Conservation (phyloP, 2,797 vertebrate species). For the Typhlichthys eigenmanni region DNA sequence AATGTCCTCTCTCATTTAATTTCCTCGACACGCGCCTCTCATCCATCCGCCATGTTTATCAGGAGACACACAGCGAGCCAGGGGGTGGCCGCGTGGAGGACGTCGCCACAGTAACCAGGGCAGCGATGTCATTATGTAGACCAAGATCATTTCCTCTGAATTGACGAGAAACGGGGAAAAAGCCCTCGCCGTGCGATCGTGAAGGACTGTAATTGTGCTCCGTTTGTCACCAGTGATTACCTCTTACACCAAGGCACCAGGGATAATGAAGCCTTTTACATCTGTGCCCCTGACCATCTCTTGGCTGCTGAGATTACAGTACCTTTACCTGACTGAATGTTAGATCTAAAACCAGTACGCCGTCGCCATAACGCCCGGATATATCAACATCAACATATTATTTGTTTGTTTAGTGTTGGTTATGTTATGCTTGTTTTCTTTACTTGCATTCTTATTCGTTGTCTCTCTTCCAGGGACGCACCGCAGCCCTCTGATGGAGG, state of each 20-base stretch:
- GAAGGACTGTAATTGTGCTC: slow-evolving; percentile 18
- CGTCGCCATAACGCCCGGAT: too few species aligned
- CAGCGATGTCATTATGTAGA: slow-evolving; percentile 37
- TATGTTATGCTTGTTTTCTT: too few species aligned
- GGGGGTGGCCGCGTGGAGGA: slow-evolving; percentile 31
- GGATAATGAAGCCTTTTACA: not conserved
- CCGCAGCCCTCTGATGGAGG: slow-evolving; percentile 78
- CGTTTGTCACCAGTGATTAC: slow-evolving; percentile 8
- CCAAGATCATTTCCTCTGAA: slow-evolving; percentile 28
- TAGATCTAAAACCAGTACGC: too few species aligned
- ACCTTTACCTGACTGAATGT: not conserved
- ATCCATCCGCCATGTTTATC: slow-evolving; percentile 33
- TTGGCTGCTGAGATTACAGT: not conserved
- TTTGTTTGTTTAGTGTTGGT: too few species aligned
- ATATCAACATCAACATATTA: too few species aligned
- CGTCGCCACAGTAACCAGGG: slow-evolving; percentile 43
- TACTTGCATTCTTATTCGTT: not conserved
- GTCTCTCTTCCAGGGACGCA: slow-evolving; percentile 77
- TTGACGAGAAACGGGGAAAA: slow-evolving; percentile 10
- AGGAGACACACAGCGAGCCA: slow-evolving; percentile 35
- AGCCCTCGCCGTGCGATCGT: slow-evolving; percentile 1
- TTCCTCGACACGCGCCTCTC: slow-evolving; percentile 37
- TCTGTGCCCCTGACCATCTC: not conserved
- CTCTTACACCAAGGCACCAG: not conserved
- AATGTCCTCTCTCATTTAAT: slow-evolving; percentile 40